These are phyloP conservation scores for Globia sparganii DNA, from an alignment of 2,888 invertebrate genomes.

Conservation along the genomic window DNA sequence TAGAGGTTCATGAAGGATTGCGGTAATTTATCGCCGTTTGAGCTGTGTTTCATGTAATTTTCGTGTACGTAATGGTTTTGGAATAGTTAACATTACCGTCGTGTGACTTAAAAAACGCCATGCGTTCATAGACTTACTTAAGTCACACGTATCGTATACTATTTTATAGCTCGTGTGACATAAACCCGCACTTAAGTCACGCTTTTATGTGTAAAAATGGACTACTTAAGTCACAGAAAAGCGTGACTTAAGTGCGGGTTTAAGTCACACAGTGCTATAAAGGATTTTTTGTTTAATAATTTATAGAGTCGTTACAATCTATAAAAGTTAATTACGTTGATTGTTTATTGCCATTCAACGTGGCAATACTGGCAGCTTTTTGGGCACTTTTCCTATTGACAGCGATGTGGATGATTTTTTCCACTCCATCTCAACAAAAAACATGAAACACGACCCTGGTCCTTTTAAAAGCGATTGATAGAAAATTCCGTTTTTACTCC, in stretches of 20 bases:
- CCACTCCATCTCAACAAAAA: constrained; percentile 6
- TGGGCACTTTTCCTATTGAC: background rate
- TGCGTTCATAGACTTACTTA: no score
- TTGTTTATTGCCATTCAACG: background rate
- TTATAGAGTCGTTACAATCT: background rate
- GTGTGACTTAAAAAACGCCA: no score
- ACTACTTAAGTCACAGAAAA: no score
- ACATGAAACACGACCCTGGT: constrained; percentile 10
- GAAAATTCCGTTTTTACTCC: constrained; percentile 26
- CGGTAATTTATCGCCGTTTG: constrained; percentile 55
- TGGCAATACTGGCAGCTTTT: background rate
- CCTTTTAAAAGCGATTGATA: constrained; percentile 28
- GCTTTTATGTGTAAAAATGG: no score
- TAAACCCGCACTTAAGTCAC: no score
- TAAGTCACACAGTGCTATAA: no score
- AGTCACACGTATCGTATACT: no score
- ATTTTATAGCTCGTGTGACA: no score
- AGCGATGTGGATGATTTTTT: background rate
- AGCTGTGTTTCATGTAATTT: constrained; percentile 27
- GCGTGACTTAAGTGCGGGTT: no score
- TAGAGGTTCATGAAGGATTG: constrained; percentile 54
- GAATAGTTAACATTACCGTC: no score
- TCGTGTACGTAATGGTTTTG: background rate
- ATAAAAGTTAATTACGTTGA: background rate
- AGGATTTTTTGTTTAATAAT: no score